Base-by-base conservation (phyloP, 2,797 vertebrate species). In the Anguilla pacifica region DNA sequence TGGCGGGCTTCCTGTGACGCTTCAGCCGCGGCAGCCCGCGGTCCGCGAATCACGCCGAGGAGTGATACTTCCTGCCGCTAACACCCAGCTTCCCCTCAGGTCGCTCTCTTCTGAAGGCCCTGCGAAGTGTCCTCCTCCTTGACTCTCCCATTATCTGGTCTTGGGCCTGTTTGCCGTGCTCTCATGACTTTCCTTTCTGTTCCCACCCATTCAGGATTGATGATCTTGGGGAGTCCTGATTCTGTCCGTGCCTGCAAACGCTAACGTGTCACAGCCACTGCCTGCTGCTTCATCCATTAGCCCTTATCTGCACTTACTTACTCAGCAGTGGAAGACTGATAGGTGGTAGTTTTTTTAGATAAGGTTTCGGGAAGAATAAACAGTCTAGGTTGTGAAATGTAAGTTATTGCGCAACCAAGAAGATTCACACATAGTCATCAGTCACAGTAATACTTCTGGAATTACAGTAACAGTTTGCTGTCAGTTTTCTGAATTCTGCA, bases 221-320 rank as follows among this genome's bases (percentile, higher is more conserved):
- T 70, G 43, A n/a, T 64, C 19, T 82, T 67, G 13, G 31, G 28
- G 81, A 83, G 82, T 61, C 49, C 39, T 70, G 79, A 22, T 39
- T 11, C 35, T 83, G 59, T 51, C 81, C 31, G 83, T 61, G 46
- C 59, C 77, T 83, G 86, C 82, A 51, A 67, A 43, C 61, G 31
- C 13, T 2, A 59, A 83, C 49, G 79, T 59, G 59, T 87, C 43
- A 87, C 35, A n/a, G 79, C 43, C 43, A 28, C 49, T 11, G 4
- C 17, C 39, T 49, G 59, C 13, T 31, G 81, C 64, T 84, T 72
- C 83, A 87, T 87, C 86, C 81, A 72, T 84, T 70, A 84, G 53
- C 28, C 86, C 74, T 49, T 87, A 84, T 84, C 86, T 72, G 49
- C 61, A 51, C 83, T 67, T 35, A 61, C 79, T 83, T 35, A 61